Evolutionary conservation across 1,140 invertebrate species (phyloP), one percentile per base, ranked within the genome.

Genomic region (Temnothorax longispinosus): DNA sequence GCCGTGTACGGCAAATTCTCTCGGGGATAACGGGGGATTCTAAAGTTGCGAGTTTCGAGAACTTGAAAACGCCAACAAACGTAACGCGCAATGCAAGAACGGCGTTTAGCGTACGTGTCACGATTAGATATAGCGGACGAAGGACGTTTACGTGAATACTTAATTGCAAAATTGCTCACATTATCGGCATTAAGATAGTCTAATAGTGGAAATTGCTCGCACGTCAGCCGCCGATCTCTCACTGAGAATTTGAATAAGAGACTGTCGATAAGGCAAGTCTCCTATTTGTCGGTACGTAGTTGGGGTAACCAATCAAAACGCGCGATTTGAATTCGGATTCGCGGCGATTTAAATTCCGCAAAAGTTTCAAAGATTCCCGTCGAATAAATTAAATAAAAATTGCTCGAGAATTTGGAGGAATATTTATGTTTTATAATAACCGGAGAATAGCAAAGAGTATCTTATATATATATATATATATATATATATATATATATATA

Each of bases 261-360:
- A 1, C 11, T 0, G 80, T 84, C 80, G 80, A 50, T 74, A 74
- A 84, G 38, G n/a, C 1, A 84, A 60, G 32, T 50, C 27, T 75
- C 54, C 18, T 21, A 47, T 60, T 58, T 74, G 18, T 74, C 67
- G 67, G 21, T 32, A 0, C 15, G 0, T 11, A 8, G 5, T 8
- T 6, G 7, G 6, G 6, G 15, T 44, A 60, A 47, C 18, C 58
- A 21, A 50, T 64, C 27, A 21, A 67, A 27, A 67, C 6, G 38
- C 80, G 69, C 44, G 15, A 74, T n/a, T 47, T 3, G 0, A 41
- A 81, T 56, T 81, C 10, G 1, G n/a, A 6, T 27, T 38, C 0
- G 35, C 13, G 38, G 38, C 0, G 1, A 69, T 54, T 80, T 27
- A 2, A 71, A 56, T 3, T 56, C 27, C 5, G 5, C 18, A 21